Percentiles rank a stretch among this genome's conserved stretches.
Conservation (phyloP, 2,113 vertebrate species). For the Petromus typicus region DNA sequence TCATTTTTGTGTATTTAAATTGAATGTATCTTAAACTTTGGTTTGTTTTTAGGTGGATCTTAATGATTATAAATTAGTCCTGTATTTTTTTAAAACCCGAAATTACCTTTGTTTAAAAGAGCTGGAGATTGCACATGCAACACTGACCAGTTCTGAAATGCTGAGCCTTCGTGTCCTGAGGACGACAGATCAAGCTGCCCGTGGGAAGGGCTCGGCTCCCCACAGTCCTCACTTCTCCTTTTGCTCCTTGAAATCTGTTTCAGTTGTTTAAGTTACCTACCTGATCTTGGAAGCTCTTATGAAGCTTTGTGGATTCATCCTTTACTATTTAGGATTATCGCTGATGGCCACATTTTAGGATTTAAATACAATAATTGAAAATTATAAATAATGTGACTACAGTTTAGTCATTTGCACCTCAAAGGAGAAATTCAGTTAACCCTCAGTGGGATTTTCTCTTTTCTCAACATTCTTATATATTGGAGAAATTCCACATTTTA, state of each 20-base stretch:
- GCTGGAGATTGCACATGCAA: neutral
- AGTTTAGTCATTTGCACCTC: conserved; percentile 7
- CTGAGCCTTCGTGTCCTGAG: neutral
- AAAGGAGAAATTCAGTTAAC: neutral
- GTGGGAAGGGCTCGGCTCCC: neutral
- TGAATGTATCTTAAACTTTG: conserved; percentile 33
- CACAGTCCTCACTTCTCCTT: neutral
- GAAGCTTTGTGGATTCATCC: neutral
- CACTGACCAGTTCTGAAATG: neutral
- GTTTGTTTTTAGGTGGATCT: conserved; percentile 47
- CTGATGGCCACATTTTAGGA: neutral
- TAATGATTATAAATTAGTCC: neutral
- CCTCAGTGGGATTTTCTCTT: neutral
- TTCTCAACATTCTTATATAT: neutral
- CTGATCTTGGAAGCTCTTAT: neutral
- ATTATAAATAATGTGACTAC: neutral
- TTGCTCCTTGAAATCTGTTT: neutral
- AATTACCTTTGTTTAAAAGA: conserved; percentile 1
- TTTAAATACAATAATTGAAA: conserved; percentile 50
- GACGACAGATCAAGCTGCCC: neutral
- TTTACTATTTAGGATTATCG: neutral
- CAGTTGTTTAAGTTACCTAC: neutral
- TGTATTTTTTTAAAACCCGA: neutral
- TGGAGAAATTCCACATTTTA: conserved; percentile 19
- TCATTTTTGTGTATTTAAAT: conserved; percentile 26